Evolutionary conservation across 1,140 invertebrate species (phyloP).

Genomic region (Hestina assimilis): DNA sequence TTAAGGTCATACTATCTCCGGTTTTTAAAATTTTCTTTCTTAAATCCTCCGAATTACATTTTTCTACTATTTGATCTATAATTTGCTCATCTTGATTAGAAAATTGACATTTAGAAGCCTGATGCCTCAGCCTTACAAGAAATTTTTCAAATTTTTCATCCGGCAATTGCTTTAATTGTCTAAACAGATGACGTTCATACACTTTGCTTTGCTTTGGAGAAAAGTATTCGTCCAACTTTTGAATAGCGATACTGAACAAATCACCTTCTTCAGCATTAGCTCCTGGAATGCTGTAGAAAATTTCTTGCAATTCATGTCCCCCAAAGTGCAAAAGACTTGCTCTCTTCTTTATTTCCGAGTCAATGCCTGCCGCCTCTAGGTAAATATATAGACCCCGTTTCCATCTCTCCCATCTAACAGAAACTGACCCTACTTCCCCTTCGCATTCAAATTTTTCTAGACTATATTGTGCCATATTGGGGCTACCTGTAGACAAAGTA

Average conservation of each 20-base stretch:
- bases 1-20: background rate
- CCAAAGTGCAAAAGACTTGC: slow-evolving; percentile 36
- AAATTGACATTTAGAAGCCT: slow-evolving; percentile 29
- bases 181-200: slow-evolving; percentile 29
- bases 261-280: slow-evolving; percentile 16
- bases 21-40: slow-evolving; percentile 1
- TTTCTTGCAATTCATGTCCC: slow-evolving; percentile 39
- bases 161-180: slow-evolving; percentile 22
- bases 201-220: slow-evolving; percentile 35
- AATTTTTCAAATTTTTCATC: slow-evolving; percentile 34
- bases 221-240: slow-evolving; percentile 38
- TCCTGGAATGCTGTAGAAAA: slow-evolving; percentile 43
- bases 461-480: no score
- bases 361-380: slow-evolving; percentile 36
- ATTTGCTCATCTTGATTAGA: slow-evolving; percentile 17
- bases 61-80: background rate
- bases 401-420: slow-evolving; percentile 40
- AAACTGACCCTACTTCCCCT: slow-evolving; percentile 34
- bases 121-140: slow-evolving; percentile 26
- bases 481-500: no score
- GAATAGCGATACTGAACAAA: slow-evolving; percentile 28
- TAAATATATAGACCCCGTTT: slow-evolving; percentile 39
- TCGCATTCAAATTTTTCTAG: background rate
- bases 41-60: background rate
- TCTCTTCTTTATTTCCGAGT: slow-evolving; percentile 31